A percentile compares a stretch with the other conserved stretches of the same genome.
Conservation (phyloP, 1,140 invertebrate species). For the Hylaeus anthracinus region DNA sequence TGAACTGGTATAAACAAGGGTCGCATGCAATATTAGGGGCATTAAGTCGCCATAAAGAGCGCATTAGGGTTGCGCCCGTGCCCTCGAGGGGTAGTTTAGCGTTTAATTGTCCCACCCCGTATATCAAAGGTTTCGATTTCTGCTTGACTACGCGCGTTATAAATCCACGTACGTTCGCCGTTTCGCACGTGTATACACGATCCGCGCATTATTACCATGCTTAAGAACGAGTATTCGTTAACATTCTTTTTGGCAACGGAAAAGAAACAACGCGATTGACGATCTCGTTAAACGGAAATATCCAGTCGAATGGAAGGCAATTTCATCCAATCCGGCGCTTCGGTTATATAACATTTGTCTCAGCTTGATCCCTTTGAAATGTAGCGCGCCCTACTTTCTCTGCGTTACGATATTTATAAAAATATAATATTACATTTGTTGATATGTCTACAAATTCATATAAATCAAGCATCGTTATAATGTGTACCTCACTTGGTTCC, state of each 20-base stretch:
- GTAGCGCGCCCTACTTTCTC: too few relatives aligned
- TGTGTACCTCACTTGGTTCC: too few relatives aligned
- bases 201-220: slow-evolving; percentile 21
- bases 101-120: slow-evolving; percentile 80
- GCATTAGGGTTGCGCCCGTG: slow-evolving; percentile 77
- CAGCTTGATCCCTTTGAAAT: too few relatives aligned
- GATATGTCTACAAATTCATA: too few relatives aligned
- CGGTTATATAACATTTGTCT: too few relatives aligned
- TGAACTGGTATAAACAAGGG: slow-evolving; percentile 80
- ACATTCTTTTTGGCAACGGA: neutral
- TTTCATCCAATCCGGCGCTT: too few relatives aligned
- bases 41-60: slow-evolving; percentile 81
- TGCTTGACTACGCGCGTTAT: slow-evolving; percentile 74
- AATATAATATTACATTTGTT: too few relatives aligned
- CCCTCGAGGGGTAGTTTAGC: slow-evolving; percentile 81
- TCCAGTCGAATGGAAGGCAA: too few relatives aligned
- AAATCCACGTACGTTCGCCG: slow-evolving; percentile 63
- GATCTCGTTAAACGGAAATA: too few relatives aligned
- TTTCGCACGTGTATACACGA: slow-evolving; percentile 54
- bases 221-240: slow-evolving; percentile 25
- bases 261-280: neutral
- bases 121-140: slow-evolving; percentile 81
- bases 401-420: too few relatives aligned
- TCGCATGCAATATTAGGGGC: slow-evolving; percentile 80
- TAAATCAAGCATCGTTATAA: too few relatives aligned